Percentiles rank a stretch among this genome's conserved stretches.
These are phyloP conservation scores for Athalia cordata DNA, from an alignment of 2,888 invertebrate species.

Conservation along the genomic window DNA sequence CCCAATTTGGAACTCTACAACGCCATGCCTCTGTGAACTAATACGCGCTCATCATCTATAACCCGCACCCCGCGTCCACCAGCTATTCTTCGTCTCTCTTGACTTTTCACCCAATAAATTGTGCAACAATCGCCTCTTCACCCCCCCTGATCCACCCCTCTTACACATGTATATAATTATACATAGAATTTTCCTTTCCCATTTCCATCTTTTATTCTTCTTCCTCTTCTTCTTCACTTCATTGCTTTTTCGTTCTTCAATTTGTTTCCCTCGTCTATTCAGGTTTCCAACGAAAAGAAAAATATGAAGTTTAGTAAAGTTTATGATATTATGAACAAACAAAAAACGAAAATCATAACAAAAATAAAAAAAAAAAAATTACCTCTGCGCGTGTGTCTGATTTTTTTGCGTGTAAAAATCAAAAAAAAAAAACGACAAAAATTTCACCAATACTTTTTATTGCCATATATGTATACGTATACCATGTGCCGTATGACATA, in stretches of 20 bases:
- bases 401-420: too few species aligned
- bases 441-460: not conserved
- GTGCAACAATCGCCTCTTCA: constrained; percentile 51
- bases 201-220: constrained; percentile 43
- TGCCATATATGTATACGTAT: not conserved
- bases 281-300: too few species aligned
- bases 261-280: constrained; percentile 51
- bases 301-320: too few species aligned
- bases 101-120: constrained; percentile 53
- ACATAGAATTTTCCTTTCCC: constrained; percentile 43
- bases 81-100: constrained; percentile 42
- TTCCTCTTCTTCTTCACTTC: constrained; percentile 40
- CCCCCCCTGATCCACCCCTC: constrained; percentile 42
- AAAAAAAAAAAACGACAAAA: not conserved
- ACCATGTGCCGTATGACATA: constrained; percentile 24
- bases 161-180: not conserved
- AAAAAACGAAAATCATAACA: too few species aligned
- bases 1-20: constrained; percentile 73
- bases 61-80: not conserved
- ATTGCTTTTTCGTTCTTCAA: constrained; percentile 48
- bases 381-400: too few species aligned
- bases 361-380: too few species aligned
- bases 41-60: constrained; percentile 52
- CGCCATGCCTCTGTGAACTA: constrained; percentile 74
- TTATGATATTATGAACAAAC: too few species aligned